phyloP scores from a whole-genome alignment of 2,113 vertebrate species.

The Scophthalmus maximus region DNA sequence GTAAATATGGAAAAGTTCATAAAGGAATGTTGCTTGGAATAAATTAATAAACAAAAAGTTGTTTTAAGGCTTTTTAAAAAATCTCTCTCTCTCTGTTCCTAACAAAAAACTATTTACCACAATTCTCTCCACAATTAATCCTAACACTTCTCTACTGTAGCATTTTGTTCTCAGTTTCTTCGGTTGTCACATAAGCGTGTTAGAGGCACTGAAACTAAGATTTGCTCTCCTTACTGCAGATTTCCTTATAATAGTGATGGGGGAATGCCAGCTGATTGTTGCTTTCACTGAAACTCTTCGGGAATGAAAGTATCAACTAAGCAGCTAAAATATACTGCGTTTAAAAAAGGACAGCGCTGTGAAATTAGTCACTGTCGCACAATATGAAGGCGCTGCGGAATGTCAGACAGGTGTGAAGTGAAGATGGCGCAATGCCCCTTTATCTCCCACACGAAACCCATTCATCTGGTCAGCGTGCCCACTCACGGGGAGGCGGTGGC shows the following conservation, averaged over 20 bases:
- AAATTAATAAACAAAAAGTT: no score
- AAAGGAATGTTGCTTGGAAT: no score
- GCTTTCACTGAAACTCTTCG: neutral
- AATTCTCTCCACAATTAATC: neutral
- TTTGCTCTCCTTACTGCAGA: neutral
- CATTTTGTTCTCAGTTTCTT: neutral
- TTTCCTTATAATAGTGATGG: neutral
- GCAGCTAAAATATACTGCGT: no score
- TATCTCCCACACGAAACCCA: conserved; percentile 35
- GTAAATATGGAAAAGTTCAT: no score
- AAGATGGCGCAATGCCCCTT: conserved; percentile 23
- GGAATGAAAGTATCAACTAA: neutral
- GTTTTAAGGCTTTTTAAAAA: no score
- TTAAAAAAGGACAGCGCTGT: no score
- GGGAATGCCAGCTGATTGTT: neutral
- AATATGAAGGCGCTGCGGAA: conserved; percentile 2
- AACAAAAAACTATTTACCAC: no score
- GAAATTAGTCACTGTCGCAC: conserved; percentile 9
- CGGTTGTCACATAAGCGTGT: neutral
- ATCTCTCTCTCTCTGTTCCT: no score
- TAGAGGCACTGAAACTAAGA: neutral
- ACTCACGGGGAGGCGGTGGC: conserved; percentile 40
- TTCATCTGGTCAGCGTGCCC: conserved; percentile 38
- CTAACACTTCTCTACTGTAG: neutral
- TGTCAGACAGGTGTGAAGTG: conserved; percentile 49